Evolutionary conservation across 2,888 invertebrate genomes (phyloP).

Genomic region (Hypomecis punctinalis): DNA sequence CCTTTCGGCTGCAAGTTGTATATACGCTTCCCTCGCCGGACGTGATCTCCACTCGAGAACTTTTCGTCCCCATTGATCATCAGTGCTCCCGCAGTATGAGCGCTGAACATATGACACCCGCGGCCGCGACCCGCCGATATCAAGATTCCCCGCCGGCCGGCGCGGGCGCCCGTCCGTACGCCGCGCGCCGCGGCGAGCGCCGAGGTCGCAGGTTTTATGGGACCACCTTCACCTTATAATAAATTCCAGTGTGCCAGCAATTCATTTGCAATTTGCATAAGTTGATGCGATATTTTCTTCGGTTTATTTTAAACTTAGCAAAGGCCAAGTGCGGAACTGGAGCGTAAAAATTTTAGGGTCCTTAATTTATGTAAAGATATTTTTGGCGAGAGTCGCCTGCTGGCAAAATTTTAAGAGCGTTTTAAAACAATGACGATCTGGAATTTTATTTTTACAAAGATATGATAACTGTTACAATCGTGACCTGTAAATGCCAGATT

Average conservation of each 20-base stretch:
- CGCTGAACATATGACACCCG: too few relatives aligned
- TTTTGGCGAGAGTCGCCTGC: constrained; percentile 17
- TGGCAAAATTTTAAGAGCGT: constrained; percentile 6
- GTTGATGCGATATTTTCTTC: constrained; percentile 38
- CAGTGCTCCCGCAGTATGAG: too few relatives aligned
- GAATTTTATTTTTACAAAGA: not conserved
- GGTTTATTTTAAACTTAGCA: constrained; percentile 32
- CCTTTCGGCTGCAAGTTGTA: too few relatives aligned
- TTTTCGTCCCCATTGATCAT: too few relatives aligned
- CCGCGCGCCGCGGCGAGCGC: constrained; percentile 23
- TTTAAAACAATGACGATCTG: constrained; percentile 18
- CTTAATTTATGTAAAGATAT: constrained; percentile 20
- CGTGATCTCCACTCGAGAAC: too few relatives aligned
- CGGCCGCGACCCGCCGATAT: too few relatives aligned
- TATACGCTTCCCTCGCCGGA: too few relatives aligned
- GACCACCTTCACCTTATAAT: constrained; percentile 47
- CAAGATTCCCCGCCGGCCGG: not conserved
- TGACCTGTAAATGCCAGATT: too few relatives aligned
- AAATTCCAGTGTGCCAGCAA: constrained; percentile 47
- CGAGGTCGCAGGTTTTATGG: constrained; percentile 49
- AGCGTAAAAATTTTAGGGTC: constrained; percentile 30
- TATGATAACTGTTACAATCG: too few relatives aligned
- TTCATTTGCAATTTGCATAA: constrained; percentile 50
- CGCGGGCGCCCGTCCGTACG: not conserved
- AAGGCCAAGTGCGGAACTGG: constrained; percentile 23